Base-by-base conservation (phyloP, 2,888 invertebrate genomes). In the Stratiomys singularior region DNA sequence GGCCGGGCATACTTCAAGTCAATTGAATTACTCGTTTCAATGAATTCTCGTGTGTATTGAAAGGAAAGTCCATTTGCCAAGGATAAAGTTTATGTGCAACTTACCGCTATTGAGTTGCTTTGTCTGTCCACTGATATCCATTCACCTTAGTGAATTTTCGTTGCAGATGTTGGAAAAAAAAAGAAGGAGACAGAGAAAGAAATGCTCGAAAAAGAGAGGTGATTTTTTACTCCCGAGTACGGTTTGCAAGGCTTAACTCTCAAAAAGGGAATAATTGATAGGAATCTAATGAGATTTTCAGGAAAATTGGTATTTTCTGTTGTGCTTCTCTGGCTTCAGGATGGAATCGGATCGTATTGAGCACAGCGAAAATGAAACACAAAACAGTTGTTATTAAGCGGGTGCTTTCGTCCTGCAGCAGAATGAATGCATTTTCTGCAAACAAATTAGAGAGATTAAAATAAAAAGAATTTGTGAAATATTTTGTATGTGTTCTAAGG, bases 11-110 rank as follows among this genome's bases (percentile, higher is more conserved):
- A 11, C 25, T 60, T 60, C 58, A 60, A 60, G 58, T 60, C 58
- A 60, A 60, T 60, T 60, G 58, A 60, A 60, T 60, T 60, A 60
- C 58, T 60, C 58, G 58, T 60, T 25, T 60, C 58, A 60, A 60
- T 60, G 58, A 4, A 60, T 60, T 9, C 13, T 23, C 11, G 11
- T 21, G 18, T 9, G 11, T 1, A 5, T 60, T 7, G n/a, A 60
- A 60, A 60, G 23, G 23, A 11, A 21, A 60, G 58, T 60, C 58
- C 3, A 60, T 60, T 60, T 60, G 2, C 58, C 9, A 3, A 18
- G 52, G 52, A 52, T 52, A 52, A 52, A 52, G 52, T 52, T 52
- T 52, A 52, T 52, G 18, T 52, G 52, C 7, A 52, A 18, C 15
- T 18, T 4, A 13, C 52, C 44, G 44, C n/a, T n/a, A n/a, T n/a